phyloP scores from a whole-genome alignment of 2,888 invertebrate species.

The Dinocampus coccinellae region DNA sequence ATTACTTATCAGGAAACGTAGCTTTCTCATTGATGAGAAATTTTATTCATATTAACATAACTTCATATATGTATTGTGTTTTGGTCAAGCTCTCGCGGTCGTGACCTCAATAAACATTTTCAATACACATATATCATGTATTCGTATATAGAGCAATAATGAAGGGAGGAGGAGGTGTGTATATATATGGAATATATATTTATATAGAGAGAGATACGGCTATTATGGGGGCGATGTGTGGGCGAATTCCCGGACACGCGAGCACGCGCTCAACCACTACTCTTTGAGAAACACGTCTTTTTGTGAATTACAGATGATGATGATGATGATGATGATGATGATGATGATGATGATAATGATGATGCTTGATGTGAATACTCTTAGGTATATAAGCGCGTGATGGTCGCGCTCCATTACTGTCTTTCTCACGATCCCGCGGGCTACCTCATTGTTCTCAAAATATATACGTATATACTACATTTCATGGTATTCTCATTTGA shows the following conservation, averaged over 20 bases:
- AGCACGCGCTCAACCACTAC: constrained; percentile 17
- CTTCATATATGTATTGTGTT: not conserved
- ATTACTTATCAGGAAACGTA: no score
- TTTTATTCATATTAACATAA: not conserved
- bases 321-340: no score
- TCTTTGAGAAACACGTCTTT: not conserved
- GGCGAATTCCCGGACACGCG: constrained; percentile 43
- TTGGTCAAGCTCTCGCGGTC: constrained; percentile 38
- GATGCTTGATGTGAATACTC: not conserved
- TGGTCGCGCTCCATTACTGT: constrained; percentile 19
- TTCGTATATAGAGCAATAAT: not conserved
- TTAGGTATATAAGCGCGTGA: not conserved
- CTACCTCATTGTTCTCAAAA: constrained; percentile 4
- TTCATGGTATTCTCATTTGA: not conserved
- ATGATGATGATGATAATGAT: no score
- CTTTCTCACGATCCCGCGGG: constrained; percentile 30
- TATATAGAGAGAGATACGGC: constrained; percentile 20
- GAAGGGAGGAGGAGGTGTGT: constrained; percentile 34
- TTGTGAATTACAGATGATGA: not conserved
- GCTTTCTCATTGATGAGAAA: constrained; percentile 11
- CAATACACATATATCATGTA: constrained; percentile 36
- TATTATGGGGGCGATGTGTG: constrained; percentile 36
- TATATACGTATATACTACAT: not conserved
- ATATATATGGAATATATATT: constrained; percentile 26
- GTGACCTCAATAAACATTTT: constrained; percentile 46